Evolutionary conservation across 92 coral and sea anemone genomes (phyloP).

Genomic region (Epizoanthus rinbou): DNA sequence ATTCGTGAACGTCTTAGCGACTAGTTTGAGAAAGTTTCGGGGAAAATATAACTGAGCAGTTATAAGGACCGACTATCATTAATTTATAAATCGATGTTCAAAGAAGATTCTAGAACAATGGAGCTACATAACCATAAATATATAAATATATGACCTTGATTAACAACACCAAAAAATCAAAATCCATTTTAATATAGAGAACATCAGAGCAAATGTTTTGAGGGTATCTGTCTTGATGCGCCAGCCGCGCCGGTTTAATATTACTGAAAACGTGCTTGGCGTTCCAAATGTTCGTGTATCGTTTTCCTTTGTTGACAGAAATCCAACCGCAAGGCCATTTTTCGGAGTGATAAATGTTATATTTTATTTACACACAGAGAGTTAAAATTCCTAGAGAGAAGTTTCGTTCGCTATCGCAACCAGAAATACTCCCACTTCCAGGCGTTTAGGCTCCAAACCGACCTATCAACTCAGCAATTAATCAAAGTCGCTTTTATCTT

Average conservation of each 20-base stretch:
- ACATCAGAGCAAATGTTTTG: neutral
- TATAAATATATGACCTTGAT: neutral
- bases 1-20: neutral
- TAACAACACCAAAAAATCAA: neutral
- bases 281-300: slow-evolving; percentile 15
- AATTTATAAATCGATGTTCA: neutral
- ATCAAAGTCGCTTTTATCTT: slow-evolving; percentile 66
- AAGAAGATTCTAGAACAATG: neutral
- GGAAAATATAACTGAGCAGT: neutral
- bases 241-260: neutral
- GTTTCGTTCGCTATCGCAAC: neutral
- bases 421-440: neutral
- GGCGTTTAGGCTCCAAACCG: slow-evolving; percentile 20
- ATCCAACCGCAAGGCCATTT: slow-evolving; percentile 43
- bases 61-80: too few species aligned
- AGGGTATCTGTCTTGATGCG: neutral
- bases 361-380: slow-evolving; percentile 53
- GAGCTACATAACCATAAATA: neutral
- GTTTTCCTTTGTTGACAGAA: slow-evolving; percentile 31
- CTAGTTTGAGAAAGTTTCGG: neutral
- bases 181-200: neutral
- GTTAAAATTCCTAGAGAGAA: slow-evolving; percentile 39
- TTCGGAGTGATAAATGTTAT: slow-evolving; percentile 54
- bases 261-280: slow-evolving; percentile 13
- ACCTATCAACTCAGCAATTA: slow-evolving; percentile 60